These are phyloP conservation scores for Netelia fuscicornis DNA, from an alignment of 2,888 invertebrate genomes.

Conservation along the genomic window DNA sequence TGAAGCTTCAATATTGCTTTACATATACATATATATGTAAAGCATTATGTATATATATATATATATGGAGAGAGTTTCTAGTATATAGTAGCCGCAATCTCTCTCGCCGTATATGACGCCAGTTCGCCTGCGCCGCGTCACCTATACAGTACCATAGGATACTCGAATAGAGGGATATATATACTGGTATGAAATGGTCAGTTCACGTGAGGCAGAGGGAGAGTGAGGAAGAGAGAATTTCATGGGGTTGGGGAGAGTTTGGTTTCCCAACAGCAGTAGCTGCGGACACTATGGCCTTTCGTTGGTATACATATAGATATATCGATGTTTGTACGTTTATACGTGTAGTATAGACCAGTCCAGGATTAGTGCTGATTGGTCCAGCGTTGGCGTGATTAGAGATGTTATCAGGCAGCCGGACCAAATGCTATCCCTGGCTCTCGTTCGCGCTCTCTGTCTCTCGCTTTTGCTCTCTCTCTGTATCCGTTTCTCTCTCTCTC, in stretches of 20 bases:
- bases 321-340: neutral
- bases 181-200: conserved; percentile 73
- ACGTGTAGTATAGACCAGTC: conserved; percentile 72
- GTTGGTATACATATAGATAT: conserved; percentile 33
- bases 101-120: conserved; percentile 61
- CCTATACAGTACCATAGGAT: conserved; percentile 40
- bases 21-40: neutral
- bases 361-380: conserved; percentile 84
- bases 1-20: conserved; percentile 42
- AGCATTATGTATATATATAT: neutral
- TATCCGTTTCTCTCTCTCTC: conserved; percentile 22
- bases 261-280: conserved; percentile 76
- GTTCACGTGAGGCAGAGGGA: conserved; percentile 68
- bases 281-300: conserved; percentile 64
- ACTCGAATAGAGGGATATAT: conserved; percentile 55
- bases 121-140: conserved; percentile 51
- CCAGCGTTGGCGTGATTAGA: conserved; percentile 84
- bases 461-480: conserved; percentile 49
- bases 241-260: conserved; percentile 76
- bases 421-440: conserved; percentile 70
- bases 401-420: conserved; percentile 82
- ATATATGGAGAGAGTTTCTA: neutral
- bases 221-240: conserved; percentile 65
- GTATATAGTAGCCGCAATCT: conserved; percentile 42
- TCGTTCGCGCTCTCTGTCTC: conserved; percentile 58